Base-by-base conservation (phyloP, 1,140 invertebrate species). In the Drosophila leontia region DNA sequence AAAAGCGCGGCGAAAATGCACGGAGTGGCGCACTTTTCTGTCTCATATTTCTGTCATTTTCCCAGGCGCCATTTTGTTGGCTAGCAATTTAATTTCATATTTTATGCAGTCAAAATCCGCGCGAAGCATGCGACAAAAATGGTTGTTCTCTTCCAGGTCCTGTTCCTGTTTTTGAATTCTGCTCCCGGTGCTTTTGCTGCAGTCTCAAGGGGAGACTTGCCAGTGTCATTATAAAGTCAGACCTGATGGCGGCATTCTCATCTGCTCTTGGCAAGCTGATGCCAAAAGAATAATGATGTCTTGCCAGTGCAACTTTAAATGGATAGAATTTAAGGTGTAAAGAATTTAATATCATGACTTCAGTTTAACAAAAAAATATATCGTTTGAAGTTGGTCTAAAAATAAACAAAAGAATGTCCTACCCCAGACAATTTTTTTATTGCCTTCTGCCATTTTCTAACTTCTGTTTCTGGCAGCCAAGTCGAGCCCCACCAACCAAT, bases 11-110 rank as follows among this genome's bases (percentile, higher is more conserved):
- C 12, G 34, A 56, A 42, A 44, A 29, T 29, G 59, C 53, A 37
- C n/a, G 12, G 53, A 47, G 48, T 65, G 62, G 13, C 63, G 67
- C 67, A 37, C 37, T 42, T 23, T 72, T 61, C 41, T 78, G 75
- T 60, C 63, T 78, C 75, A 78, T 78, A 78, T 78, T 78, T 78
- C 76, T 78, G 56, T 69, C 75, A 78, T 78, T 78, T 78, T 78
- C 75, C 75, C 75, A 44, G 75, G 56, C 75, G 75, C 75, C 75
- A 78, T 77, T 78, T 69, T 69, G 70, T 74, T 78, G 75, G 75
- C 75, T 78, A 37, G 74, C 75, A 78, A 78, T 78, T 78, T 78
- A 78, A 78, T 78, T 78, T 78, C 74, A 78, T 78, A 78, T 78
- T 78, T 78, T 78, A 78, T 78, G 75, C 75, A 78, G 75, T 78